Evolutionary conservation across 1,140 invertebrate genomes (phyloP), one percentile per base, ranked within the genome.

Genomic region (Drosophila lowei): DNA sequence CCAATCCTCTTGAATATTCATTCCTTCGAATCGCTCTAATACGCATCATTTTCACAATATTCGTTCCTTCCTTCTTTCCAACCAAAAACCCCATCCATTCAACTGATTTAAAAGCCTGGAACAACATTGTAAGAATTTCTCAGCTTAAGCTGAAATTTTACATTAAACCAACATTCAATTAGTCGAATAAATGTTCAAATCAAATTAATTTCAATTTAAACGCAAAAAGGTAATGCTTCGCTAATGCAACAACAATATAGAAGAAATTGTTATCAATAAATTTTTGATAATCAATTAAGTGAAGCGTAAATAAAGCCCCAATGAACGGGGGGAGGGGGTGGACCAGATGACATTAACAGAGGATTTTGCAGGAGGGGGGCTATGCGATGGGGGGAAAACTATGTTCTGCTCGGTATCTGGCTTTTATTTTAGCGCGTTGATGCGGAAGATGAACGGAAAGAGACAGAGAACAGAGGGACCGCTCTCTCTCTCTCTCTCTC

Each of bases 251-350:
- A 54, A 16, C 46, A 48, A 34, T 38, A 77, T 28, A 62, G 48
- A 59, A 59, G 64, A 48, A 75, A 44, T 66, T 65, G 52, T 59
- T 75, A 79, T 75, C 77, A 66, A 81, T 77, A 81, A 81, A 81
- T 79, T 62, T 62, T 52, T 65, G 59, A 80, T 80, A 80, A 80
- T 80, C 64, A 80, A 77, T 77, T 72, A 73, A 79, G 46, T 80
- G 72, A 76, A 79, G 76, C 77, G 77, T 80, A 41, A 80, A 80
- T 70, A 62, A 53, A 59, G 68, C 73, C 58, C 62, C 56, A 52
- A 38, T 25, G 41, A 44, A 15, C 11, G 5, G 30, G 13, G 9
- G 41, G 41, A 15, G 21, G 21, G 18, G 28, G 13, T 0, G 23
- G 34, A 6, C 11, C 15, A 6, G 13, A 28, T 42, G 9, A 38